Percentiles rank a stretch among this genome's conserved stretches.
phyloP scores from a whole-genome alignment of 2,888 invertebrate species.

The Coelopa pilipes region DNA sequence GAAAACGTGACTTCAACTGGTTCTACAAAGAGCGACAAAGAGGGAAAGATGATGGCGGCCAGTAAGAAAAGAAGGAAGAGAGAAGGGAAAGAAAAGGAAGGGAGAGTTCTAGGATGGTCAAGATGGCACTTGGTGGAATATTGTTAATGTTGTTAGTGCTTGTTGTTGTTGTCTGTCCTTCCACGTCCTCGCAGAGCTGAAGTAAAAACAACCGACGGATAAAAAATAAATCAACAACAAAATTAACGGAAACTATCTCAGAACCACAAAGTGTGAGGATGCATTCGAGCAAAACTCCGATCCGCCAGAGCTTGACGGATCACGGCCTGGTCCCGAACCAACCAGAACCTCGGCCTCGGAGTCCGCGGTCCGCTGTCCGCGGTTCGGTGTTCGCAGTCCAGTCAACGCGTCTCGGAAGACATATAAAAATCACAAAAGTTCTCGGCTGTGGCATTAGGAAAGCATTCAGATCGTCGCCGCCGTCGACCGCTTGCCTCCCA shows the following conservation, averaged over 20 bases:
- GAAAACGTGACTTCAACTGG: conserved; percentile 14
- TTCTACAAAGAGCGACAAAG: neutral
- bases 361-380: no score
- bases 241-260: neutral
- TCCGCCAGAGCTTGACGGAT: no score
- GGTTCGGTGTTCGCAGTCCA: conserved; percentile 11
- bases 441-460: conserved; percentile 2
- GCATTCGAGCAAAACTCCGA: conserved; percentile 5
- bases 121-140: conserved; percentile 19
- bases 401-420: neutral
- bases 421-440: conserved; percentile 13
- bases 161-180: neutral
- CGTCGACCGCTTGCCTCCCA: no score
- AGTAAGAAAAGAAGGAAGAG: neutral
- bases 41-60: neutral
- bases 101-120: conserved; percentile 7
- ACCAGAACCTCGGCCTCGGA: neutral
- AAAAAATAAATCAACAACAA: neutral
- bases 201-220: neutral
- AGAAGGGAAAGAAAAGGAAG: neutral
- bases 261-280: neutral
- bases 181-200: no score
- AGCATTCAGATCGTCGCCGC: neutral
- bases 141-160: neutral
- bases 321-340: neutral